A percentile compares a stretch with the other conserved stretches of the same genome.
Evolutionary conservation across 2,888 invertebrate genomes (phyloP).

Genomic region (Rutpela maculata): DNA sequence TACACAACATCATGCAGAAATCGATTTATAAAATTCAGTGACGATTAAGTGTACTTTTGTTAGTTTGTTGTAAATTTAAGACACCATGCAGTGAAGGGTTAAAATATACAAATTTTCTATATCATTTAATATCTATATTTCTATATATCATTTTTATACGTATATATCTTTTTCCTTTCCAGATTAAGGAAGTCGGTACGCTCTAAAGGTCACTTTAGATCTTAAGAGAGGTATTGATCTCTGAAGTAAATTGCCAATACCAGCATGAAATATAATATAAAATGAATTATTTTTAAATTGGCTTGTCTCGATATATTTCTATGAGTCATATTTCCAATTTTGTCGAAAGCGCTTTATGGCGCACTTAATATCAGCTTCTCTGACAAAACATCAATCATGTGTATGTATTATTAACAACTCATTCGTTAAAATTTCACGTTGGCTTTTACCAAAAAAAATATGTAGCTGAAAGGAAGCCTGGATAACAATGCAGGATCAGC

Average conservation of each 20-base stretch:
- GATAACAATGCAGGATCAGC: neutral
- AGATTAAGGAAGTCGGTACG: neutral
- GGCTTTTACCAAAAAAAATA: slow-evolving; percentile 16
- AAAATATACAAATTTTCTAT: no score
- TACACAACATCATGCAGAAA: no score
- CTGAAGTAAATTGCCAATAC: slow-evolving; percentile 9
- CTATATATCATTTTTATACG: no score
- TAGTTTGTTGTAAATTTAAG: no score
- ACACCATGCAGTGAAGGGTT: no score
- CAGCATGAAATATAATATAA: slow-evolving; percentile 1
- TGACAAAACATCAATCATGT: slow-evolving; percentile 9
- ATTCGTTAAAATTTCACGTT: slow-evolving; percentile 25
- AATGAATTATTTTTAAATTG: slow-evolving; percentile 16
- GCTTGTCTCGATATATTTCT: neutral
- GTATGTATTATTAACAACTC: slow-evolving; percentile 17
- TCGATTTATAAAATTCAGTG: no score
- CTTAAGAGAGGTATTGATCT: neutral
- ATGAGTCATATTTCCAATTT: slow-evolving; percentile 17
- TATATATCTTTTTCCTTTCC: no score
- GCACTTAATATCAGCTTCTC: slow-evolving; percentile 1
- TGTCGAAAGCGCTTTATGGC: neutral
- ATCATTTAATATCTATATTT: no score
- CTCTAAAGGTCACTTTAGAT: neutral
- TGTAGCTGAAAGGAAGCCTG: neutral
- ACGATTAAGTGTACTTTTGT: no score